Evolutionary conservation across 2,797 vertebrate genomes (phyloP), one percentile per base, ranked within the genome.

Genomic region (Pelodytes ibericus): DNA sequence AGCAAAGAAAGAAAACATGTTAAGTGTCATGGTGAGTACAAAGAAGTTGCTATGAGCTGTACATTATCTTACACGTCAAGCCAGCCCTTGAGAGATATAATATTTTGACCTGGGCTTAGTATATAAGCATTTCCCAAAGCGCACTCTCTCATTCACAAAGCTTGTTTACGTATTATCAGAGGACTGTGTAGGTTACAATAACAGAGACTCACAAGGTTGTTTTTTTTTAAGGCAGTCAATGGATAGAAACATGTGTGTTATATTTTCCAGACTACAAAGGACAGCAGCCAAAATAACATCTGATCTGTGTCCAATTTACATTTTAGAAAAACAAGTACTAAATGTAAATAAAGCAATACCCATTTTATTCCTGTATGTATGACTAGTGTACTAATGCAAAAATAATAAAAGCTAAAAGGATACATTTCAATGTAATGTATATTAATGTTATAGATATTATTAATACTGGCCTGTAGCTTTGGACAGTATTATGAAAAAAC

Each of bases 1-100:
- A 72, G 87, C 82, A 85, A 27, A n/a, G 70, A 79, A 62, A 30
- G 25, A 74, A 67, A 70, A 63, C 57, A 73, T 67, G 57, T 29
- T 73, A n/a, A 79, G 49, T 26, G 69, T 79, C 62, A 77, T 25
- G 30, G 39, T 63, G 39, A 63, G 22, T 39, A 57, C 59, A 74
- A 66, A 75, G 49, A 30, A 24, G 47, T 18, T 7, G 2, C 16
- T 13, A 33, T 62, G 44, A 57, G 30, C 64, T 69, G 64, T 53
- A 62, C 53, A 79, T 63, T 73, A 33, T 69, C 72, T 73, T 15
- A 47, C 47, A 63, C 61, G 64, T 78, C 70, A 73, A 56, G 3
- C 58, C 44, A 41, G 25, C 64, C 51, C 75, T 33, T 31, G 24
- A 72, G 70, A 72, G 59, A 57, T 30, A 41, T 51, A 29, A 62